Percentiles rank a stretch among this genome's conserved stretches.
These are phyloP conservation scores for Limnodromus scolopaceus DNA, from an alignment of 2,797 vertebrate species.

Conservation along the genomic window DNA sequence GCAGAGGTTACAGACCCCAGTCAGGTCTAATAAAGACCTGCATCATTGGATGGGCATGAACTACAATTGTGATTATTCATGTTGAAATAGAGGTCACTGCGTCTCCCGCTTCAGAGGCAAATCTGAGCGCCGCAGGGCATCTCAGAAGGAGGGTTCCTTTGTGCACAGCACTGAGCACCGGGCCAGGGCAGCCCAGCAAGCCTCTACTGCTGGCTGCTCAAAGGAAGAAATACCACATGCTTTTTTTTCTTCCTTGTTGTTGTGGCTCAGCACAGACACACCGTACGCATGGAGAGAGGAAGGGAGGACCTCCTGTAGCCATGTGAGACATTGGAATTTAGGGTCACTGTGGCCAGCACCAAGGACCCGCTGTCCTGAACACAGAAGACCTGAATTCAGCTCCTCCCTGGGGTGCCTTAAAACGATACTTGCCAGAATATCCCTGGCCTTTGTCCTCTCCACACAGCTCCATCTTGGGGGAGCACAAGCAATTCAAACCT, in stretches of 20 bases:
- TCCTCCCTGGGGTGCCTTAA: neutral
- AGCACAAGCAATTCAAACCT: neutral
- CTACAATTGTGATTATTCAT: neutral
- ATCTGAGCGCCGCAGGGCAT: neutral
- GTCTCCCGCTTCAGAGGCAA: neutral
- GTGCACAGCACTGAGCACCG: neutral
- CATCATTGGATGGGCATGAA: constrained; percentile 27
- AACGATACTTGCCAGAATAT: neutral
- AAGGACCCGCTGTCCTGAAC: neutral
- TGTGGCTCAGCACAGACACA: neutral
- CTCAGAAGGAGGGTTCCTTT: neutral
- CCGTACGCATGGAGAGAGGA: fast-evolving
- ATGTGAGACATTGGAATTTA: fast-evolving
- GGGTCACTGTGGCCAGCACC: neutral
- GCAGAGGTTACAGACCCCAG: constrained; percentile 38
- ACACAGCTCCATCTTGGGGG: neutral
- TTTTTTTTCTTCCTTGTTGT: neutral
- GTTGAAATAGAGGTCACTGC: constrained; percentile 9
- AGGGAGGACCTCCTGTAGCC: neutral
- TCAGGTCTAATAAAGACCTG: constrained; percentile 56
- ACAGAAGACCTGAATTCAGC: neutral
- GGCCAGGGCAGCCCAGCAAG: constrained; percentile 7
- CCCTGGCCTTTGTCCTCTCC: neutral
- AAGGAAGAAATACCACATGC: neutral
- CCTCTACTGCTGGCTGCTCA: neutral